Conservation (phyloP, 1,140 invertebrate species). For the Eumaeus atala region DNA sequence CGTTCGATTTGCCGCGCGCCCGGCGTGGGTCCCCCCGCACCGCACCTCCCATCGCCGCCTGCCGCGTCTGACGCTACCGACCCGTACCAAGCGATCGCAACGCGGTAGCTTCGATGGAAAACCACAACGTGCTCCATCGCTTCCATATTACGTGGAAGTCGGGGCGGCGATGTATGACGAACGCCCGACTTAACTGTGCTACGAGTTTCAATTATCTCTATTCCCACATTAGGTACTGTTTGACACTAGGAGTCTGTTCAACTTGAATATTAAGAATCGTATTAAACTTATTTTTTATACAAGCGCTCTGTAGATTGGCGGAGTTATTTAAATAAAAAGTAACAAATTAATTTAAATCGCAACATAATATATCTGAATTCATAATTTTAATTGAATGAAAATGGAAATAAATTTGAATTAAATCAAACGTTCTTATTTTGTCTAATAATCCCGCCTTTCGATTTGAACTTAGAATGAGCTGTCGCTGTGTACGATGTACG, state of each 20-base stretch:
- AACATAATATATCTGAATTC: conserved; percentile 6
- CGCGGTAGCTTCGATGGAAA: conserved; percentile 51
- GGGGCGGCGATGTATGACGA: conserved; percentile 33
- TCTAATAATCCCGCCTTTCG: conserved; percentile 61
- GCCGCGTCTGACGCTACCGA: conserved; percentile 29
- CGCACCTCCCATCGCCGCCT: conserved; percentile 30
- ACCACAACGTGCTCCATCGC: conserved; percentile 52
- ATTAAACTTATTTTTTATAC: conserved; percentile 33
- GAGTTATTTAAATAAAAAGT: background rate
- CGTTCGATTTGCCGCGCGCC: conserved; percentile 58
- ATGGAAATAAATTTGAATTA: conserved; percentile 40
- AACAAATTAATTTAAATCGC: conserved; percentile 3
- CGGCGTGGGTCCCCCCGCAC: conserved; percentile 39
- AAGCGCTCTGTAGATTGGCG: conserved; percentile 8
- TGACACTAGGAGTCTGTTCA: conserved; percentile 35
- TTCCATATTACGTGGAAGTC: conserved; percentile 18
- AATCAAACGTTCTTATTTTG: conserved; percentile 53
- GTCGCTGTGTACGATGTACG: conserved; percentile 63
- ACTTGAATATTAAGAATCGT: conserved; percentile 31
- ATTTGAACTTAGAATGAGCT: conserved; percentile 61
- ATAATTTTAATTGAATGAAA: conserved; percentile 36
- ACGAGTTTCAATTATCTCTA: conserved; percentile 22
- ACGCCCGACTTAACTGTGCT: conserved; percentile 26
- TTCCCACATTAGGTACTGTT: conserved; percentile 22
- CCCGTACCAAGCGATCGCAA: conserved; percentile 41